These are phyloP conservation scores for Drosophila saltans DNA, from an alignment of 1,140 invertebrate species.

Conservation along the genomic window DNA sequence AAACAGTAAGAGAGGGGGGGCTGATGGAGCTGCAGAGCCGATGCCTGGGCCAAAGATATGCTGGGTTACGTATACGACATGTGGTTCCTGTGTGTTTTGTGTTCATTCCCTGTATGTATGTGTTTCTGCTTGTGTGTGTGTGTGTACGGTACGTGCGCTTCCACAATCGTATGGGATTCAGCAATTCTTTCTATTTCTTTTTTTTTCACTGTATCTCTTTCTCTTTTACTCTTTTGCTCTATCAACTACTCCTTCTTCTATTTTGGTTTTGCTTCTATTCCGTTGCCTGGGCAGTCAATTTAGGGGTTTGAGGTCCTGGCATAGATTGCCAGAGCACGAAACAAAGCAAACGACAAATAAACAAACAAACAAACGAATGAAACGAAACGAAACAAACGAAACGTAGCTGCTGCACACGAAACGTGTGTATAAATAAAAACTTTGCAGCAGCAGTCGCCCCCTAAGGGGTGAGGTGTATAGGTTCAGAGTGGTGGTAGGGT, in stretches of 20 bases:
- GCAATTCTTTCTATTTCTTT: constrained; percentile 18
- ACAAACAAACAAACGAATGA: constrained; percentile 67
- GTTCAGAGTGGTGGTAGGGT: background rate
- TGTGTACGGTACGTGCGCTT: constrained; percentile 74
- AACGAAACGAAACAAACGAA: constrained; percentile 60
- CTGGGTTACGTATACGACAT: constrained; percentile 77
- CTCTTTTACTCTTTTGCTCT: background rate
- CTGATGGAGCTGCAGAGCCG: background rate
- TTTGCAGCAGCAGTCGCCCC: constrained; percentile 65
- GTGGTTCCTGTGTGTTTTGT: constrained; percentile 39
- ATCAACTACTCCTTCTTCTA: background rate
- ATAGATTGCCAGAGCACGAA: constrained; percentile 78
- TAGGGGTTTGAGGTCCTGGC: constrained; percentile 62
- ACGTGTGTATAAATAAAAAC: constrained; percentile 81
- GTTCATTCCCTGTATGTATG: constrained; percentile 17
- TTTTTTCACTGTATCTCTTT: constrained; percentile 10
- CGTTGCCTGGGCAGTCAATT: constrained; percentile 69
- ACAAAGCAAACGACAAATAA: constrained; percentile 81
- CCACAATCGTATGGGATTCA: constrained; percentile 72
- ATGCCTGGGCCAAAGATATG: constrained; percentile 58
- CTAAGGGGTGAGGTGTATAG: background rate
- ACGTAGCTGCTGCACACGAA: constrained; percentile 57
- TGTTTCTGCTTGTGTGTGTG: constrained; percentile 26
- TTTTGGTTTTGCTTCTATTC: constrained; percentile 9
- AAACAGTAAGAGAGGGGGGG: constrained; percentile 35